Percentiles rank a stretch among this genome's conserved stretches.
Conservation (phyloP, 2,888 invertebrate genomes). For the Zonitis immaculata region DNA sequence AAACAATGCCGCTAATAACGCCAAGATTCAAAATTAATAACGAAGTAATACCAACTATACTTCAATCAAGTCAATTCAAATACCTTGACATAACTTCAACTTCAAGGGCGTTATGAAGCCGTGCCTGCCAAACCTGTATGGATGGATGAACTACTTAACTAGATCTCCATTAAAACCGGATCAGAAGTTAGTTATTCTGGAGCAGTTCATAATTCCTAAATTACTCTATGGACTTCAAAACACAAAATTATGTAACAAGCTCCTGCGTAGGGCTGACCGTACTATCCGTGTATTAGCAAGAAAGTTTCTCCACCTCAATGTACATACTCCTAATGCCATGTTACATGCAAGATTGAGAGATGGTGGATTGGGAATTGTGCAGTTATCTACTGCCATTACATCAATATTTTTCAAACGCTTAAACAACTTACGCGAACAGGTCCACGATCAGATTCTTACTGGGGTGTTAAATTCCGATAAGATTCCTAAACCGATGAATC, state of each 20-base stretch:
- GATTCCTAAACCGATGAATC: neutral
- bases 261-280: neutral
- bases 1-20: neutral
- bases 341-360: too few species aligned
- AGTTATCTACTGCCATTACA: too few species aligned
- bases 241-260: neutral
- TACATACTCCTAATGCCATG: neutral
- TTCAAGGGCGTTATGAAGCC: neutral
- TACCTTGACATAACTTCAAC: neutral
- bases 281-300: neutral
- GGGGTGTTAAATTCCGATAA: too few species aligned
- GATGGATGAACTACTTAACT: neutral
- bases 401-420: neutral
- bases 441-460: neutral
- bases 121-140: neutral
- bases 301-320: neutral
- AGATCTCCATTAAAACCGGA: neutral
- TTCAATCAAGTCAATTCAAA: neutral
- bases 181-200: neutral
- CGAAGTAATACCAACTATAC: neutral
- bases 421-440: neutral
- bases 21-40: neutral
- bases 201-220: neutral
- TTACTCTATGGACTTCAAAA: neutral
- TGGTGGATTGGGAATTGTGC: too few species aligned